Conservation (phyloP, 2,888 invertebrate species). For the Trissolcus japonicus region DNA sequence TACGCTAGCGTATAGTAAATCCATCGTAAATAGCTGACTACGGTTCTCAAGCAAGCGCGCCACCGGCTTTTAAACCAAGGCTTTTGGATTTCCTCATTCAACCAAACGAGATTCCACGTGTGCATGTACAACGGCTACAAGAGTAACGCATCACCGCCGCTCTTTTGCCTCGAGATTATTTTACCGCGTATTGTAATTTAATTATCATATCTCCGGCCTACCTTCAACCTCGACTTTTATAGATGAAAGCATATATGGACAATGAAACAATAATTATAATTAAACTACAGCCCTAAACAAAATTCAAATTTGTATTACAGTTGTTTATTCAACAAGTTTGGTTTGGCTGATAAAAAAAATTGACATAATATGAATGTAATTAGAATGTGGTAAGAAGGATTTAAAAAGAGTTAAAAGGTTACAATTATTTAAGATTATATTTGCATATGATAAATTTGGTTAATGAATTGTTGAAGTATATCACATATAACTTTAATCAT, state of each 20-base stretch:
- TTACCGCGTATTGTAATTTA: constrained; percentile 22
- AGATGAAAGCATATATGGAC: background rate
- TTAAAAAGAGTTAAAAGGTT: background rate
- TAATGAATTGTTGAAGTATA: background rate
- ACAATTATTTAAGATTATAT: background rate
- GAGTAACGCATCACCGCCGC: constrained; percentile 38
- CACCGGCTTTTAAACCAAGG: constrained; percentile 56
- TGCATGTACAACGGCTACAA: constrained; percentile 38
- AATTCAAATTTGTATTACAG: background rate
- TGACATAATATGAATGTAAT: too few species aligned
- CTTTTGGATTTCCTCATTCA: constrained; percentile 59
- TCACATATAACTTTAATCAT: too few species aligned
- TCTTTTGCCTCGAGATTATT: constrained; percentile 18
- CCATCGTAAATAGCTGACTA: constrained; percentile 59
- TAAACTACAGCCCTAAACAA: background rate
- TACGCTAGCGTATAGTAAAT: constrained; percentile 57
- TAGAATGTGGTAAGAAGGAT: too few species aligned
- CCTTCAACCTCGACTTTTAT: constrained; percentile 1
- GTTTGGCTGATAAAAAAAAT: too few species aligned
- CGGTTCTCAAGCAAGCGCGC: constrained; percentile 55
- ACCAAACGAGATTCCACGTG: constrained; percentile 57
- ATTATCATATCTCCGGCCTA: constrained; percentile 36
- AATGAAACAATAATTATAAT: background rate
- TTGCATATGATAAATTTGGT: background rate
- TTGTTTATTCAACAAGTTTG: too few species aligned